Base-by-base conservation (phyloP, 1,140 invertebrate species). In the Thaumetopoea pityocampa region DNA sequence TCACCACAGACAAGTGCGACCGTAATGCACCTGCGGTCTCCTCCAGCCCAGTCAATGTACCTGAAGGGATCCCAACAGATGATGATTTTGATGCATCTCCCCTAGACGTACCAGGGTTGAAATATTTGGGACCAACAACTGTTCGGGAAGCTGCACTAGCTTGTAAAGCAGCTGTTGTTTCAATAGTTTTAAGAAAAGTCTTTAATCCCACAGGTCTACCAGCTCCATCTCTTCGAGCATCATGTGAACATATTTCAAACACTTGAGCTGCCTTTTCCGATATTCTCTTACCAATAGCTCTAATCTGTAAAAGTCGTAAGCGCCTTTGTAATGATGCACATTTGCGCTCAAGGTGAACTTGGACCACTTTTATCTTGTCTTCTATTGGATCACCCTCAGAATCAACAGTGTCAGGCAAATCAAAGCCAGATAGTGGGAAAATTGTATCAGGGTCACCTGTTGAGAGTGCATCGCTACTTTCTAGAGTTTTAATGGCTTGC, bases 301-400 rank as follows among this genome's bases (percentile, higher is more conserved):
- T 85, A 0, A 90, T 88, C 71, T 96, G 93, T 4, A 94, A 71
- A 62, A 95, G 94, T 0, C 91, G 81, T 19, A 96, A 74, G 26
- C 94, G 85, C 37, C 93, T 86, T 51, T 92, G 55, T 30, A 96
- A 71, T 66, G 92, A 91, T 2, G 92, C 90, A 35, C 89, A 87
- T 51, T 90, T 86, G 10, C 91, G 85, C 53, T 92, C 89, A 14
- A 92, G 79, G 23, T 90, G 83, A 38, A 87, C 85, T 55, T 95
- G 92, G 32, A 88, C 69, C n/a, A 81, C 61, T 24, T 59, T 72
- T 16, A 82, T 71, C 37, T 80, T 80, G 14, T 84, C 80, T 6
- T 87, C 83, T 11, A 82, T 58, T 4, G 79, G 67, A 56, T 87
- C 85, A 10, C 79, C 62, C 26, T 82, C 78, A 4, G 72, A 68